Conservation (phyloP, 2,113 vertebrate genomes). For the Pluvianellus socialis region DNA sequence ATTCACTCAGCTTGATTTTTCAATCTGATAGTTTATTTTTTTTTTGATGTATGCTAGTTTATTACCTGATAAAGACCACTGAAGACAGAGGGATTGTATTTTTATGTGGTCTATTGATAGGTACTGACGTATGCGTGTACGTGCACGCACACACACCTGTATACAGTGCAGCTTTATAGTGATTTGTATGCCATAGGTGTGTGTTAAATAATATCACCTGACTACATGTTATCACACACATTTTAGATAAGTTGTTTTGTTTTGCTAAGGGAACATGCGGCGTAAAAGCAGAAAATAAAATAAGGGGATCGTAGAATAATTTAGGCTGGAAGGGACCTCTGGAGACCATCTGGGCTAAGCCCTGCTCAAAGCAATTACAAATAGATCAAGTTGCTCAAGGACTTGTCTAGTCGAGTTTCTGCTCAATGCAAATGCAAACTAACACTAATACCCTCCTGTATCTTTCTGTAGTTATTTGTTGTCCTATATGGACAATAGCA, state of each 20-base stretch:
- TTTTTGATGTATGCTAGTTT: neutral
- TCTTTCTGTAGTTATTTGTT: neutral
- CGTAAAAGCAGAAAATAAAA: neutral
- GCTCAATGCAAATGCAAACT: neutral
- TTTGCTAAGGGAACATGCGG: neutral
- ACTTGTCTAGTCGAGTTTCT: neutral
- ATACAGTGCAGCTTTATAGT: neutral
- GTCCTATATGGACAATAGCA: neutral
- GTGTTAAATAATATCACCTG: neutral
- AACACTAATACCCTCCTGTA: neutral
- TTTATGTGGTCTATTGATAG: neutral
- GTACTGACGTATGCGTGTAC: too few relatives aligned
- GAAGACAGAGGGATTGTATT: neutral
- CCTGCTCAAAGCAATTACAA: neutral
- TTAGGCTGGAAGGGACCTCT: neutral
- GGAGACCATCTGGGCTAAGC: neutral
- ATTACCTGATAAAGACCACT: neutral
- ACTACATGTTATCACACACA: rapidly evolving
- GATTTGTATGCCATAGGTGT: too few relatives aligned
- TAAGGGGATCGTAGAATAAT: neutral
- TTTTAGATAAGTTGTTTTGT: neutral
- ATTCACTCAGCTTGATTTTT: neutral
- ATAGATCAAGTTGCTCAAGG: neutral
- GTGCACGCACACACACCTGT: neutral
- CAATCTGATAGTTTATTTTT: neutral